These are phyloP conservation scores for Poeciliopsis paucimaculata DNA, from an alignment of 2,797 vertebrate species.

Conservation along the genomic window DNA sequence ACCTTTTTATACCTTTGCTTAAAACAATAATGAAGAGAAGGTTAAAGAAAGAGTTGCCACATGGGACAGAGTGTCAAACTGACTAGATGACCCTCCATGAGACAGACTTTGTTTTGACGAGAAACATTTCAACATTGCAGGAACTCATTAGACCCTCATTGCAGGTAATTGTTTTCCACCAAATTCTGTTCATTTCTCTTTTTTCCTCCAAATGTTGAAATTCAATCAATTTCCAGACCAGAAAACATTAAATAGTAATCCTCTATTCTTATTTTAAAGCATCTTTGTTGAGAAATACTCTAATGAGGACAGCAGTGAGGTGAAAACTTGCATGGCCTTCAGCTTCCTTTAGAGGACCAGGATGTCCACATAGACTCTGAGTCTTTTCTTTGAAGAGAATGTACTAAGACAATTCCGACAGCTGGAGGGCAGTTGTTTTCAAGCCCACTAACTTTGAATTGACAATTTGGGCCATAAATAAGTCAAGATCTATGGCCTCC, in stretches of 20 bases:
- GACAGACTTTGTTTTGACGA: neutral
- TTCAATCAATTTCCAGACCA: neutral
- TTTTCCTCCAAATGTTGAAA: neutral
- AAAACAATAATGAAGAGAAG: neutral
- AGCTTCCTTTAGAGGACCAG: constrained; percentile 62
- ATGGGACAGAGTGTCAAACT: neutral
- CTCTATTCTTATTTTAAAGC: constrained; percentile 65
- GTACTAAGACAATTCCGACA: constrained; percentile 33
- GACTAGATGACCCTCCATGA: neutral
- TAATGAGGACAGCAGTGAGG: constrained; percentile 69
- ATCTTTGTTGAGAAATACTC: constrained; percentile 58
- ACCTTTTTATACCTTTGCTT: neutral
- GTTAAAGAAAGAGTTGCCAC: neutral
- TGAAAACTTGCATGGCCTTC: constrained; percentile 62
- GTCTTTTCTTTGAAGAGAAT: constrained; percentile 8
- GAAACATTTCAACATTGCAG: neutral
- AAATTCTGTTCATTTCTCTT: neutral
- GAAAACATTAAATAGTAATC: neutral
- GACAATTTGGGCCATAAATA: constrained; percentile 58
- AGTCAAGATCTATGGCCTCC: constrained; percentile 50
- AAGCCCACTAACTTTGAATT: constrained; percentile 59
- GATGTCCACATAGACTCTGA: constrained; percentile 36
- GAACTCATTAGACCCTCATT: neutral
- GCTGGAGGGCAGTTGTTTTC: constrained; percentile 63
- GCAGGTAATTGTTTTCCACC: neutral